Evolutionary conservation across 1,140 invertebrate species (phyloP).

Genomic region (Oncopodura yosiiana): DNA sequence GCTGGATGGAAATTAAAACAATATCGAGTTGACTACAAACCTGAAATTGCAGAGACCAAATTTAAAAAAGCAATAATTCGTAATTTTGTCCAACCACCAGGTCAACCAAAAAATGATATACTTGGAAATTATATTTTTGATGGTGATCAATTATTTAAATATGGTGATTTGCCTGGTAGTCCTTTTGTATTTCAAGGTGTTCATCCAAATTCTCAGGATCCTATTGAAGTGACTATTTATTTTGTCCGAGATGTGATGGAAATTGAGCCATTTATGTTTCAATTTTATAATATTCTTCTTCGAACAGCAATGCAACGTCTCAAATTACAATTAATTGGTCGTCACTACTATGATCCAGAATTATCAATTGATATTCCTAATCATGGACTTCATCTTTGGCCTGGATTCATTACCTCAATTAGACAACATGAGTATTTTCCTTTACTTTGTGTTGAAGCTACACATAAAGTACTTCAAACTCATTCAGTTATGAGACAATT

Average conservation of each 20-base stretch:
- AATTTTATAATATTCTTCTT: constrained; percentile 30
- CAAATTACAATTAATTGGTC: constrained; percentile 44
- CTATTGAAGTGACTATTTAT: background rate
- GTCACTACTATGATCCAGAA: constrained; percentile 64
- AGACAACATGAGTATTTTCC: constrained; percentile 61
- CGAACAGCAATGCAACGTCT: constrained; percentile 31
- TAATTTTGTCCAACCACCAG: no score
- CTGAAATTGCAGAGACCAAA: constrained; percentile 55
- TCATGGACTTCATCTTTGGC: constrained; percentile 56
- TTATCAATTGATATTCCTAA: constrained; percentile 41
- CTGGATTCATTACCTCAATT: constrained; percentile 65
- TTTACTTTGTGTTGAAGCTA: constrained; percentile 49
- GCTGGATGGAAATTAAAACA: constrained; percentile 66
- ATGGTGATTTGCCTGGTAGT: background rate
- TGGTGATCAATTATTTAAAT: background rate
- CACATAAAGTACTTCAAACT: constrained; percentile 19
- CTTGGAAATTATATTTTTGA: constrained; percentile 39
- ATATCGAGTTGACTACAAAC: constrained; percentile 67
- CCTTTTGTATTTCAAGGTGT: background rate
- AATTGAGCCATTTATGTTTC: no score
- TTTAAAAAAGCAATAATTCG: constrained; percentile 51
- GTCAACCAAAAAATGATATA: constrained; percentile 45
- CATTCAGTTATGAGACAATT: constrained; percentile 19
- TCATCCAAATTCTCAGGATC: background rate
- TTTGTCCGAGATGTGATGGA: no score